Base-by-base conservation (phyloP, 1,140 invertebrate genomes). In the Macrobrachium nipponense region DNA sequence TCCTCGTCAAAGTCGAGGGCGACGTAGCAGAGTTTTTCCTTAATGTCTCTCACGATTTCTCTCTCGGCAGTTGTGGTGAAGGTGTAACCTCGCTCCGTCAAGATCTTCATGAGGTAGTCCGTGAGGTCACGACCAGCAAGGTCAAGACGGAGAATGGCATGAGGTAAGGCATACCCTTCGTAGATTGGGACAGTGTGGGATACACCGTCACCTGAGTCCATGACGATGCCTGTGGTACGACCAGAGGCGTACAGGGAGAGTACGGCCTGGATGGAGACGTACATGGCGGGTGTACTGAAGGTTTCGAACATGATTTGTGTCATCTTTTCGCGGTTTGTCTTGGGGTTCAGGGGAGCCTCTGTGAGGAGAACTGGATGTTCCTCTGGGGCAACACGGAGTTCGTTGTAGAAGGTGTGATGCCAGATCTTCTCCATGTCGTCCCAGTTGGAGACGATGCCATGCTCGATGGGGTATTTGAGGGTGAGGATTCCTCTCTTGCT, bases 351-450 rank as follows among this genome's bases (percentile, higher is more conserved):
- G 18, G 96, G 96, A 27, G 96, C 96, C 91, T 97, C 95, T n/a
- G 96, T 97, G 61, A 98, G 91, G 62, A 98, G 93, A 10, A 98
- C 96, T 75, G 96, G 96, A 90, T 98, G 96, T 90, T 98, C 97
- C 91, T 98, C 97, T 12, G 97, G 97, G 68, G 97, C 97, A 82
- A 98, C 97, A 92, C 97, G 96, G 89, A 99, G 93, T 92, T 99
- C 97, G 90, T 97, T 98, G 93, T 98, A 98, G 93, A 98, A 98
- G 87, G 96, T 96, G 93, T 98, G 96, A 93, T 98, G 97, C 97
- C 96, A 98, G 92, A 97, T 97, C 91, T 98, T 98, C 91, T 98
- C 97, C 97, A 99, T 98, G 89, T 98, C 97, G 90, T 98, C 97
- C 97, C 97, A 98, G 92, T 98, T 97, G 89, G 96, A 97, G 87